Conservation (phyloP, 2,888 invertebrate genomes). For the Capitulum mitella region DNA sequence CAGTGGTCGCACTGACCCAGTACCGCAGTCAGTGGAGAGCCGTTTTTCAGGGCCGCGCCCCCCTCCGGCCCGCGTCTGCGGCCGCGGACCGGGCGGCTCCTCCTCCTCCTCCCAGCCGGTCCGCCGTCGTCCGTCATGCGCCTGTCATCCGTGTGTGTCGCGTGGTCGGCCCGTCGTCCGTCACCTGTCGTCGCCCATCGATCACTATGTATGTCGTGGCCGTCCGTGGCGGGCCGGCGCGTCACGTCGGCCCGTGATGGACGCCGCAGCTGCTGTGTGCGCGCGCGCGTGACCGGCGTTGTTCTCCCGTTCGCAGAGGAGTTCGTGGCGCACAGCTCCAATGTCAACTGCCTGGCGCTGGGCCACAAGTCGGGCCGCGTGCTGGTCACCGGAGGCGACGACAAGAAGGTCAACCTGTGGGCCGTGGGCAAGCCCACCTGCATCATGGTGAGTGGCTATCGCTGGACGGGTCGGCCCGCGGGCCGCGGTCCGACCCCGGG, state of each 20-base stretch:
- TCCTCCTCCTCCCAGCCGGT: too few relatives aligned
- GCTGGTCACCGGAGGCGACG: slow-evolving; percentile 89
- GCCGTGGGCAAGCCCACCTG: slow-evolving; percentile 90
- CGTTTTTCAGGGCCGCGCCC: too few relatives aligned
- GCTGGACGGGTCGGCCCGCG: too few relatives aligned
- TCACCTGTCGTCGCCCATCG: slow-evolving; percentile 14
- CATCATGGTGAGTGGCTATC: slow-evolving; percentile 65
- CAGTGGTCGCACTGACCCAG: too few relatives aligned
- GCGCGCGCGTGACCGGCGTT: background rate
- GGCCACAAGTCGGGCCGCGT: slow-evolving; percentile 87
- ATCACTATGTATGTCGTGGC: too few relatives aligned
- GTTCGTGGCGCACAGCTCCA: slow-evolving; percentile 73
- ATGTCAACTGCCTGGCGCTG: slow-evolving; percentile 79
- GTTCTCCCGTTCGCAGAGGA: slow-evolving; percentile 51
- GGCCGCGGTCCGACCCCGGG: too few relatives aligned
- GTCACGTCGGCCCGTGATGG: background rate
- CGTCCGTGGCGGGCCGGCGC: background rate
- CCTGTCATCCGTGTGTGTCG: too few relatives aligned
- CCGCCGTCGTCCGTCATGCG: too few relatives aligned
- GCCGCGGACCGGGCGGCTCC: too few relatives aligned
- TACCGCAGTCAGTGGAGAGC: too few relatives aligned
- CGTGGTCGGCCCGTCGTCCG: too few relatives aligned
- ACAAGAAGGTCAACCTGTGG: slow-evolving; percentile 95
- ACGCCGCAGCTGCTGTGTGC: background rate
- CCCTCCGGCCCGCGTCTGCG: too few relatives aligned